Evolutionary conservation across 2,113 vertebrate species (phyloP), one percentile per base, ranked within the genome.

Genomic region (Malurus elegans): DNA sequence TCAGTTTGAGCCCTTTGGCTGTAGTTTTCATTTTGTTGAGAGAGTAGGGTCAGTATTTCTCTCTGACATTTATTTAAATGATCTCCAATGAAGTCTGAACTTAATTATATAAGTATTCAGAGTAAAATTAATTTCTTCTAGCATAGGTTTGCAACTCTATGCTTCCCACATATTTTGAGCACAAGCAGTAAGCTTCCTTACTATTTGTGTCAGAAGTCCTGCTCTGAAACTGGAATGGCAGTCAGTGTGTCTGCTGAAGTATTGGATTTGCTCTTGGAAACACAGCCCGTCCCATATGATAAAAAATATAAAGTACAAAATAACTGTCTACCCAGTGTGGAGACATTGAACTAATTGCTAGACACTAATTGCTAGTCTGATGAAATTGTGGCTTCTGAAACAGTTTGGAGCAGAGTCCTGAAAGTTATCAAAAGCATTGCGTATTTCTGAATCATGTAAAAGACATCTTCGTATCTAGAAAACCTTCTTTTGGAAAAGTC

Each of bases 151-250:
- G 19, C 56, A 78, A 23, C n/a, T 94, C 51, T 60, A 67, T 73
- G 10, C 44, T 91, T 83, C 64, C 64, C 60, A 94, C 76, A 66
- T 86, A 90, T 76, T 95, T 95, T 85, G 88, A 88, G 29, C 36
- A 57, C 48, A 88, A 83, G 79, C 79, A 93, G 32, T 58, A 42
- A 76, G 26, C 71, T 90, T 94, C 79, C 64, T 90, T 94, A 66
- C 38, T 80, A 8, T 86, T 88, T 92, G 29, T 84, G 76, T 89
- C 56, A 84, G 60, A 78, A 78, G 60, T 70, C 32, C 50, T 86
- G 13, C 54, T 93, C 56, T 78, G 72, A 73, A 91, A 73, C 28
- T 56, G 34, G 28, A 91, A 73, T 21, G 32, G 60, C 38, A 80
- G 45, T 92, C 7, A 10, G 12, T 1, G 2, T 54, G 86, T 86